Base-by-base conservation (phyloP, 2,888 invertebrate species). In the Camponotus fellah region DNA sequence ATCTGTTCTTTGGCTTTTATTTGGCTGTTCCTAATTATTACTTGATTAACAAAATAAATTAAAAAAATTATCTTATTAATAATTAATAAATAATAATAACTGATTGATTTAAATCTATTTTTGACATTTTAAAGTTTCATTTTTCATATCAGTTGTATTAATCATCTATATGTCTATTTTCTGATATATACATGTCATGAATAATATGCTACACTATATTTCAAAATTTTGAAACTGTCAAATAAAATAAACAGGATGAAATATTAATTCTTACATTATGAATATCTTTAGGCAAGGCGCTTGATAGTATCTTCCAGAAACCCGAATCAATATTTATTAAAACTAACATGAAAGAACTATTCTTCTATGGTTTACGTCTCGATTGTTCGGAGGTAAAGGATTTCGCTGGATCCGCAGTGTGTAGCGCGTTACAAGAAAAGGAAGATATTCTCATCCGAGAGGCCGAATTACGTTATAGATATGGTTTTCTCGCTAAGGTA, bases 341-440 rank as follows among this genome's bases (percentile, higher is more conserved):
- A 2, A 96, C 77, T 1, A 97, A 96, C 84, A 97, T 96, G 0
- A 95, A 96, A 92, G 97, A 98, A 87, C 93, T 98, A 26, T 95
- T 98, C 62, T 98, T 98, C 92, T 96, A 96, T 60, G 98, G 98
- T 0, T 91, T 97, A 12, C 93, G 95, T 0, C 96, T 98, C 98
- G 98, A 72, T 3, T 79, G 79, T 12, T 34, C 43, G 17, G 32
- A 43, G 43, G 0, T 79, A 37, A 79, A 0, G 1, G 79, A 79
- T 60, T 79, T 79, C 12, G 72, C 72, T 79, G 79, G 79, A 37
- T 79, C 79, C 3, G 72, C 79, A 21, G 21, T 79, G 2, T 79
- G 79, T 37, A 9, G 3, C 9, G 43, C 5, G 5, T 37, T 79
- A 17, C 8, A 21, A 1, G 60, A 72, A 46, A 34, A 6, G 2